Conservation (phyloP, 1,140 invertebrate genomes). For the Drosophila chauvacae region DNA sequence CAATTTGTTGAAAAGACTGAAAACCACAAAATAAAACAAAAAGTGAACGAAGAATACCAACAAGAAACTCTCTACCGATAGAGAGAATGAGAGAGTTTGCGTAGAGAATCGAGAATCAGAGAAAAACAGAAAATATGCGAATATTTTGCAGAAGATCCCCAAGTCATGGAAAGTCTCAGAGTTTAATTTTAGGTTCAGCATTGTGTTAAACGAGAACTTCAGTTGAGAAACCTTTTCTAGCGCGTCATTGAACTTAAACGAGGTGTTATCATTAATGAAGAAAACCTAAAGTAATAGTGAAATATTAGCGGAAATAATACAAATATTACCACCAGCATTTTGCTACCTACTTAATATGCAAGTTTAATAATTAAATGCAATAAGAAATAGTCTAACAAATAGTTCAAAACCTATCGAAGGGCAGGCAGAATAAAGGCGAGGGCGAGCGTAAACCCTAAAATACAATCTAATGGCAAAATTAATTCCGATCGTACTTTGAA, state of each 20-base stretch:
- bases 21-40: constrained; percentile 39
- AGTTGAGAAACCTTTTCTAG: constrained; percentile 49
- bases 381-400: constrained; percentile 56
- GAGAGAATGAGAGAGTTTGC: constrained; percentile 27
- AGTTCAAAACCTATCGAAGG: constrained; percentile 58
- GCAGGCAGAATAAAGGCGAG: constrained; percentile 21
- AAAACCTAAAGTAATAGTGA: constrained; percentile 67
- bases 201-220: constrained; percentile 25
- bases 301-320: constrained; percentile 70
- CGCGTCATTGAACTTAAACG: constrained; percentile 48
- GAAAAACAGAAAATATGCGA: constrained; percentile 5
- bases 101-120: constrained; percentile 46
- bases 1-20: constrained; percentile 81
- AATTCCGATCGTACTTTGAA: constrained; percentile 52
- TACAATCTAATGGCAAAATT: constrained; percentile 29
- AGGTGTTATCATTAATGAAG: constrained; percentile 4
- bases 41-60: constrained; percentile 16
- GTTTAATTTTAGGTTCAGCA: constrained; percentile 22
- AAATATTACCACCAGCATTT: constrained; percentile 79
- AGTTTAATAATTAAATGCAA: constrained; percentile 55
- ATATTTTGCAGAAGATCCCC: constrained; percentile 28
- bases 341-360: constrained; percentile 75
- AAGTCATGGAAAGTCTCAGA: constrained; percentile 37
- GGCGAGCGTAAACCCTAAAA: constrained; percentile 19
- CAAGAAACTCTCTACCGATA: constrained; percentile 23